Conservation (phyloP, 2,888 invertebrate genomes). For the Ophion costatus region DNA sequence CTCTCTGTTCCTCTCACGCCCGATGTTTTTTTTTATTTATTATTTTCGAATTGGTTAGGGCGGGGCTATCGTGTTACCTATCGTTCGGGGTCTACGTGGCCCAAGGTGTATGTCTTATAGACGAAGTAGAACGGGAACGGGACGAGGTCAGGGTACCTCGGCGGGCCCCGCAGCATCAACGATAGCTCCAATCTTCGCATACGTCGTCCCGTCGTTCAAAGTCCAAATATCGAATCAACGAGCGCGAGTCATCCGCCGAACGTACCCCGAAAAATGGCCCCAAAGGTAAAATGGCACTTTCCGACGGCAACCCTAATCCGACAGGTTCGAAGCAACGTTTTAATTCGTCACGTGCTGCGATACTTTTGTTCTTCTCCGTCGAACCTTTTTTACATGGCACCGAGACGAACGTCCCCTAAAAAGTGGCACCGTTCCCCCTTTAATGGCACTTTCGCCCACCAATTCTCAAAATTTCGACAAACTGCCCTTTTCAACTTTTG, state of each 20-base stretch:
- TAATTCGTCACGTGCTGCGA: too few species aligned
- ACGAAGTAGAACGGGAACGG: conserved; percentile 8
- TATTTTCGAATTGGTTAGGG: conserved; percentile 71
- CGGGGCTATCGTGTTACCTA: conserved; percentile 77
- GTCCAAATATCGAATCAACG: conserved; percentile 72
- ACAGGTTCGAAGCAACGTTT: too few species aligned
- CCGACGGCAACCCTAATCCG: too few species aligned
- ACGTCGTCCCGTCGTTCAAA: conserved; percentile 63
- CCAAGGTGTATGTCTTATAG: neutral
- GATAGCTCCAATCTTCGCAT: conserved; percentile 75
- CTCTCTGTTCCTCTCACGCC: conserved; percentile 67
- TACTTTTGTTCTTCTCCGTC: too few species aligned
- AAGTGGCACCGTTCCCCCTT: neutral
- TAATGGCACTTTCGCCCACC: neutral
- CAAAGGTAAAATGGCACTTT: conserved; percentile 7
- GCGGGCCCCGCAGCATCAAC: conserved; percentile 63
- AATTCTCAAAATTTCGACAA: neutral
- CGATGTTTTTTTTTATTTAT: conserved; percentile 53
- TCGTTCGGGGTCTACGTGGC: conserved; percentile 35
- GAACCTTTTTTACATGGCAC: too few species aligned
- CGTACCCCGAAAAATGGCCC: conserved; percentile 37
- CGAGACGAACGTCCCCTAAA: neutral
- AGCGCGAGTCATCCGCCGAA: conserved; percentile 41
- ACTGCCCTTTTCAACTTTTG: neutral
- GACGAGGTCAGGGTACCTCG: neutral